Percentiles rank a stretch among this genome's conserved stretches.
Conservation (phyloP, 2,113 vertebrate species). For the Colinus virginianus region DNA sequence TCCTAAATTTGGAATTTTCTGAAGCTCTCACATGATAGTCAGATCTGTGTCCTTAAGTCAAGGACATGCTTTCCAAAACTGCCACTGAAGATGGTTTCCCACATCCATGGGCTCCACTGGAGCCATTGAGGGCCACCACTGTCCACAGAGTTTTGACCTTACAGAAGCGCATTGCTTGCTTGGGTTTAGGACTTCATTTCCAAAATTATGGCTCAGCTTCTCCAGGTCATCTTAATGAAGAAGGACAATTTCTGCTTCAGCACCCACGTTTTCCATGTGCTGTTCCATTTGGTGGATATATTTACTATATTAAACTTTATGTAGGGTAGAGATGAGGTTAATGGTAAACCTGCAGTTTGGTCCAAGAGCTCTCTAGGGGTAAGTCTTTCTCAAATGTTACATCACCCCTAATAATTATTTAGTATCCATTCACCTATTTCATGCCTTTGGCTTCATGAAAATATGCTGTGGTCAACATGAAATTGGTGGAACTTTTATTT, state of each 20-base stretch:
- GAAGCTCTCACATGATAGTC: background rate
- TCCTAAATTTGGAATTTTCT: conserved; percentile 48
- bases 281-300: fast-evolving
- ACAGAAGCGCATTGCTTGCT: background rate
- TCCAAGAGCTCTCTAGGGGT: background rate
- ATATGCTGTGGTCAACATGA: fast-evolving
- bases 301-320: background rate
- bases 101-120: background rate
- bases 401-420: background rate
- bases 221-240: fast-evolving
- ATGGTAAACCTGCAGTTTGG: background rate
- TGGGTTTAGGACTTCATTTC: background rate
- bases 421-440: background rate
- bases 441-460: fast-evolving
- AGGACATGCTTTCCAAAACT: background rate
- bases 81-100: background rate
- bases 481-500: background rate
- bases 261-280: fast-evolving
- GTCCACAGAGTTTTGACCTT: background rate
- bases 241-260: background rate
- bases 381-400: background rate
- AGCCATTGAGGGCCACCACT: background rate
- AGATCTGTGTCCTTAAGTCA: background rate
- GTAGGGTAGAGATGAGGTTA: background rate
- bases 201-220: background rate